These are phyloP conservation scores for Microplitis manilae DNA, from an alignment of 2,888 invertebrate genomes.

Conservation along the genomic window DNA sequence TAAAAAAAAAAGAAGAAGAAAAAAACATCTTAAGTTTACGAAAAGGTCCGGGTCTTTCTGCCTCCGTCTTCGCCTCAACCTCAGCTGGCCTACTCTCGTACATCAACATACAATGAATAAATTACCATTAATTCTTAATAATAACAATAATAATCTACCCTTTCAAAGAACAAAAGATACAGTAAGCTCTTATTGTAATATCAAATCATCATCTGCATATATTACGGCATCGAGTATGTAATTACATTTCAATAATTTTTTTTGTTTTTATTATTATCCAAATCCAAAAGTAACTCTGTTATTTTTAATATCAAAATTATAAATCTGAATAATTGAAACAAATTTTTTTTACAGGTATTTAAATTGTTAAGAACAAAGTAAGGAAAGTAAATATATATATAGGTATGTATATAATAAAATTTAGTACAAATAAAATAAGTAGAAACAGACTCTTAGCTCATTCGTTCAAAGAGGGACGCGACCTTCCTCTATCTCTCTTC, in stretches of 20 bases:
- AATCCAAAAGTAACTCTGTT: too few species aligned
- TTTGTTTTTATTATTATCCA: not conserved
- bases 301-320: too few species aligned
- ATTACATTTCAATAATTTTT: not conserved
- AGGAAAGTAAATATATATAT: not conserved
- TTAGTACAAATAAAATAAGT: conserved; percentile 9
- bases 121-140: not conserved
- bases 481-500: conserved; percentile 55
- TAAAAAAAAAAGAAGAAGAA: too few species aligned
- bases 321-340: too few species aligned
- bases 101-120: not conserved
- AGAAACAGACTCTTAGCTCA: conserved; percentile 25
- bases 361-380: not conserved
- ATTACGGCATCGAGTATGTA: not conserved
- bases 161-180: not conserved
- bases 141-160: not conserved
- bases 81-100: not conserved
- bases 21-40: not conserved
- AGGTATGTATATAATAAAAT: conserved; percentile 1
- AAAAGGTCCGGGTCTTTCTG: not conserved
- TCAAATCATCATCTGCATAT: too few species aligned
- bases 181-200: not conserved
- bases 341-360: too few species aligned
- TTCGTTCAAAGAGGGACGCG: conserved; percentile 40
- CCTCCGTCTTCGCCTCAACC: not conserved